These are phyloP conservation scores for Sipha maydis DNA, from an alignment of 2,888 invertebrate species.

Conservation along the genomic window DNA sequence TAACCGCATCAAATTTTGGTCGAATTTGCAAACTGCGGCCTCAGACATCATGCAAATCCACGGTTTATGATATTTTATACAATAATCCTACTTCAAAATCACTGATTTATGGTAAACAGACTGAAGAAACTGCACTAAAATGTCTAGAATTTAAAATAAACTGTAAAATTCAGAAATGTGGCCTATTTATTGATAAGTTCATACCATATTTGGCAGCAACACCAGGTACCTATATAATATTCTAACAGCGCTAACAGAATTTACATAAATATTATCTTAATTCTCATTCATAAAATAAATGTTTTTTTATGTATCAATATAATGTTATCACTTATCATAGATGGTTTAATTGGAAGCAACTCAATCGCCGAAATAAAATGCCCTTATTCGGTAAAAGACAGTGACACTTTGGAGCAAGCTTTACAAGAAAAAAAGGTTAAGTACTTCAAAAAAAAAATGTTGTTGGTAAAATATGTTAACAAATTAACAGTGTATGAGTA, in stretches of 20 bases:
- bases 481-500: no score
- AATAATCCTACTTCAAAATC: neutral
- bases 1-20: conserved; percentile 36
- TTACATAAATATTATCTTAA: no score
- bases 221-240: conserved; percentile 9
- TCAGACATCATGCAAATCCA: neutral
- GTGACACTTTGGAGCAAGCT: conserved; percentile 18
- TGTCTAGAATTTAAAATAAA: neutral
- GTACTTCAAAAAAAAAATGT: no score
- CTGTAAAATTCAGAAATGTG: neutral
- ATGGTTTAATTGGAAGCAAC: neutral
- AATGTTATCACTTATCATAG: neutral
- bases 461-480: no score
- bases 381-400: conserved; percentile 15
- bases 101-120: neutral
- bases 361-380: conserved; percentile 12
- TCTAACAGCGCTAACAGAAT: no score
- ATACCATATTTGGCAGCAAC: conserved; percentile 10
- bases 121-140: neutral
- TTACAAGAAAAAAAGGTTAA: conserved; percentile 6
- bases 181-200: neutral
- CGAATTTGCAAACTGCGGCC: conserved; percentile 11
- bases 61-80: neutral
- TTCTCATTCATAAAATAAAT: no score
- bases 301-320: neutral